These are phyloP conservation scores for Aphaenogaster rudis DNA, from an alignment of 1,140 invertebrate genomes.

Conservation along the genomic window DNA sequence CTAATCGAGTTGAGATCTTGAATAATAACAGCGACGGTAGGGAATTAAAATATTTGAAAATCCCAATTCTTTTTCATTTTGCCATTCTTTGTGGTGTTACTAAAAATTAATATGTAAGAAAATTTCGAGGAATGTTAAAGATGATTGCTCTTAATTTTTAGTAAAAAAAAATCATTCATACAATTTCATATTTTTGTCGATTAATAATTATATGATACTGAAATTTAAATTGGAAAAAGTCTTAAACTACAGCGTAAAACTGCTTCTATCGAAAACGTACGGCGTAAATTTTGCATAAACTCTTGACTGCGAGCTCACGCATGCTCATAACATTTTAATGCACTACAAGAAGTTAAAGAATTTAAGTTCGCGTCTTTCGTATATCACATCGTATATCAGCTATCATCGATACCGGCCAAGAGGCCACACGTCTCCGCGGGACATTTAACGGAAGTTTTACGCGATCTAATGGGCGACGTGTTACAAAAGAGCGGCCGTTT, in stretches of 20 bases:
- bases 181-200: background rate
- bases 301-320: background rate
- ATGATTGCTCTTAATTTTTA: background rate
- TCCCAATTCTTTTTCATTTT: constrained; percentile 1
- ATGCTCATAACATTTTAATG: constrained; percentile 34
- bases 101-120: background rate
- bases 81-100: background rate
- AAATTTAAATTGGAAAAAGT: background rate
- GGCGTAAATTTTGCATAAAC: background rate
- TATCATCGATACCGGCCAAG: background rate
- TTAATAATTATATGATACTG: background rate
- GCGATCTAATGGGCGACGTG: constrained; percentile 40
- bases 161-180: background rate
- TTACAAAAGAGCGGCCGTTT: constrained; percentile 46
- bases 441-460: constrained; percentile 20
- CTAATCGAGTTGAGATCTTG: background rate
- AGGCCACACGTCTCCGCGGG: background rate
- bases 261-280: background rate
- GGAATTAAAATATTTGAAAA: background rate
- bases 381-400: constrained; percentile 27
- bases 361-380: background rate
- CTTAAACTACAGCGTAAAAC: background rate
- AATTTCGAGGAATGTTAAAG: background rate
- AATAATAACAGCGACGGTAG: background rate
- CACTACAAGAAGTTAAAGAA: background rate